Conservation (phyloP, 2,797 vertebrate genomes). For the Otus scops region DNA sequence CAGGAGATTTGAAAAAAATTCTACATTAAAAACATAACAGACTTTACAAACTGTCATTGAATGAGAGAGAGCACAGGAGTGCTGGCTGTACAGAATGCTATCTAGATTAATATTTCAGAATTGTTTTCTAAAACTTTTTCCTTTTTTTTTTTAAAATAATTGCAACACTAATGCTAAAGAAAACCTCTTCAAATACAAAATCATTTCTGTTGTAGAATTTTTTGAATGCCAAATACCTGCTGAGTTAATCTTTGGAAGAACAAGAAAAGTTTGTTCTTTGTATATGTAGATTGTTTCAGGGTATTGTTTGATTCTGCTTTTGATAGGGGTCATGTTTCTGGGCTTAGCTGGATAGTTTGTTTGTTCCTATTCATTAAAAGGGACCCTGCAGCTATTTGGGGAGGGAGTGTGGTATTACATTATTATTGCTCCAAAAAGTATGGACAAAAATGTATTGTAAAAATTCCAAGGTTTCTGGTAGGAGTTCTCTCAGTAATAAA, state of each 20-base stretch:
- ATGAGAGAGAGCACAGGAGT: background rate
- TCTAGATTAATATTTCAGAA: background rate
- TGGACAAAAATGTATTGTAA: constrained; percentile 60
- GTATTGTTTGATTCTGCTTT: constrained; percentile 61
- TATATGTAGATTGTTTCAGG: constrained; percentile 41
- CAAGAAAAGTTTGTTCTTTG: constrained; percentile 47
- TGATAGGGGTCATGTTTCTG: constrained; percentile 49
- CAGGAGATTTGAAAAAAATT: background rate
- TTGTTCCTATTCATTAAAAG: constrained; percentile 66
- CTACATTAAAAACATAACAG: background rate
- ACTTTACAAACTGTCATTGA: background rate
- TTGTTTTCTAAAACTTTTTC: background rate
- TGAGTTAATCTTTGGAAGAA: constrained; percentile 57
- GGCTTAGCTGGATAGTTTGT: constrained; percentile 59
- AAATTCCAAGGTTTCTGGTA: constrained; percentile 43
- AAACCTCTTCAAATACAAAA: constrained; percentile 36
- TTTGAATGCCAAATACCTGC: constrained; percentile 36
- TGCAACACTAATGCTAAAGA: constrained; percentile 35
- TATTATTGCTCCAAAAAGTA: constrained; percentile 64
- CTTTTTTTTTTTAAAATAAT: background rate
- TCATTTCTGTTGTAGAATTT: constrained; percentile 29
- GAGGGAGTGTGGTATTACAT: constrained; percentile 32
- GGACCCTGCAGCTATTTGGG: constrained; percentile 57
- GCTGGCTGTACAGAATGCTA: background rate
- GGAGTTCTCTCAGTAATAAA: constrained; percentile 49